phyloP scores from a whole-genome alignment of 2,888 invertebrate species.

The Thera obeliscata region DNA sequence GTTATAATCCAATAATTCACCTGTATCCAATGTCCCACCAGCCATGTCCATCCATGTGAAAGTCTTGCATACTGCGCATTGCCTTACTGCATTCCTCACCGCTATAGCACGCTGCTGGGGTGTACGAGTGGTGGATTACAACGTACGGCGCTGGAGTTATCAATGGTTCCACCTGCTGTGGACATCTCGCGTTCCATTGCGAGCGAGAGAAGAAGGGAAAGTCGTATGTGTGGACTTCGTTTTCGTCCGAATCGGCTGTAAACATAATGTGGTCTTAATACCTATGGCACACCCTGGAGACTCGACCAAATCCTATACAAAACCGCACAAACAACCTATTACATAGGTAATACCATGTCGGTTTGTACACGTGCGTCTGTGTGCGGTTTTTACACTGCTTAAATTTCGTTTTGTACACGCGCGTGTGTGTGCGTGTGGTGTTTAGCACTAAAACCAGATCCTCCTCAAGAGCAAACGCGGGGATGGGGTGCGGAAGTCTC shows the following conservation, averaged over 20 bases:
- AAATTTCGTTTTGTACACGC: too few species aligned
- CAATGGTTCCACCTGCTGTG: constrained; percentile 76
- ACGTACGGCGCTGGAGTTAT: constrained; percentile 86
- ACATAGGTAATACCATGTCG: too few species aligned
- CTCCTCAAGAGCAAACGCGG: too few species aligned
- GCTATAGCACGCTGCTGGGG: constrained; percentile 83
- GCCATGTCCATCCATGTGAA: constrained; percentile 83
- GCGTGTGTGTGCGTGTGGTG: too few species aligned
- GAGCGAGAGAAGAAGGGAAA: constrained; percentile 71
- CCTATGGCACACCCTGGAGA: too few species aligned
- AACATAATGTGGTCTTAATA: neutral
- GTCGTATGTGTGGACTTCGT: constrained; percentile 62
- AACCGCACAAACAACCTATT: too few species aligned
- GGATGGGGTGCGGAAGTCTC: too few species aligned
- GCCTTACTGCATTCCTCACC: constrained; percentile 80
- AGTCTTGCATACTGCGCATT: constrained; percentile 87
- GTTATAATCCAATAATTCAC: constrained; percentile 44
- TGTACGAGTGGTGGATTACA: constrained; percentile 89
- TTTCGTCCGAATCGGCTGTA: constrained; percentile 46
- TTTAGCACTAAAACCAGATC: too few species aligned
- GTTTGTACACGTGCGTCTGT: too few species aligned
- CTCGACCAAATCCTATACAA: too few species aligned
- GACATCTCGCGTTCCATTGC: constrained; percentile 85
- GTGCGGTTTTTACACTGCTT: too few species aligned
- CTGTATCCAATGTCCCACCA: constrained; percentile 88